Conservation (phyloP, 2,797 vertebrate species). For the Micrastur ruficollis region DNA sequence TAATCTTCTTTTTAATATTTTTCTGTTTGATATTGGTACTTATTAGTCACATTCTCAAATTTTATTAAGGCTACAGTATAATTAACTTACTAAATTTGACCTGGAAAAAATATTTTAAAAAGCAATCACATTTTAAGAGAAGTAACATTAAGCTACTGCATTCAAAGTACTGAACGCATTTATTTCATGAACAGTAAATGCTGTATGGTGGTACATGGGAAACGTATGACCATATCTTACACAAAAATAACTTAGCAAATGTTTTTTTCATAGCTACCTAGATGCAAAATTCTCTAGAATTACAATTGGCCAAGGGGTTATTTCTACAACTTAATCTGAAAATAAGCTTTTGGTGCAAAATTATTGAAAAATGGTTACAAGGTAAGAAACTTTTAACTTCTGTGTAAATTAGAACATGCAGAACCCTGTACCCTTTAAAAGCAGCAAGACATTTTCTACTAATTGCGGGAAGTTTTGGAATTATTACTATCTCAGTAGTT, state of each 20-base stretch:
- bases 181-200: not conserved
- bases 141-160: not conserved
- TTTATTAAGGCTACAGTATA: not conserved
- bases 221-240: not conserved
- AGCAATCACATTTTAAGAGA: not conserved
- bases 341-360: not conserved
- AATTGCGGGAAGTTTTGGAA: not conserved
- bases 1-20: not conserved
- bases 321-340: conserved; percentile 7
- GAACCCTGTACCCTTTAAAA: not conserved
- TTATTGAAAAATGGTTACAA: not conserved
- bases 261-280: not conserved
- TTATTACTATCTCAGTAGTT: not conserved
- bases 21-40: not conserved
- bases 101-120: not conserved
- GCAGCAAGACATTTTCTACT: not conserved
- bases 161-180: not conserved
- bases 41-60: not conserved
- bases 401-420: not conserved
- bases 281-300: not conserved
- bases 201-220: not conserved
- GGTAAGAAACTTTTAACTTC: not conserved
- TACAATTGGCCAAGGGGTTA: not conserved
- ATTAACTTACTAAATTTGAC: not conserved
- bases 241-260: not conserved